phyloP scores from a whole-genome alignment of 2,797 vertebrate species.

The Alfaro cultratus region DNA sequence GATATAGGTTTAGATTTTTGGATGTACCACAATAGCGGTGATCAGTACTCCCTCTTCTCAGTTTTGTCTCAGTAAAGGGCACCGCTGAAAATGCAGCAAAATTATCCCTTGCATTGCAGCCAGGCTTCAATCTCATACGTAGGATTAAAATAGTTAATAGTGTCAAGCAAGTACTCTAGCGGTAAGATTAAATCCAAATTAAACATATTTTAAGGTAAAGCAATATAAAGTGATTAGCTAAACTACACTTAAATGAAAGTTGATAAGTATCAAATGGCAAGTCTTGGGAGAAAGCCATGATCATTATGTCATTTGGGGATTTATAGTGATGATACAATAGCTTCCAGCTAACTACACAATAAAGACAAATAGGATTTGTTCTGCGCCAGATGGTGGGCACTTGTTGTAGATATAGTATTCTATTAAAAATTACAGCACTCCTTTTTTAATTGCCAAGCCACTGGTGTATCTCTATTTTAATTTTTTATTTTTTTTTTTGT shows the following conservation, averaged over 20 bases:
- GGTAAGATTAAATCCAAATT: conserved; percentile 47
- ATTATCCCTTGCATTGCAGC: not conserved
- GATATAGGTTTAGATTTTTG: not conserved
- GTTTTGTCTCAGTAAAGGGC: conserved; percentile 28
- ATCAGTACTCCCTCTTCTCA: conserved; percentile 7
- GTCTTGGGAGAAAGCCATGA: not conserved
- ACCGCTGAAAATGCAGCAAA: conserved; percentile 1
- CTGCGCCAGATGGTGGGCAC: not conserved
- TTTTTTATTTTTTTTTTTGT: not conserved
- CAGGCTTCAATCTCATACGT: conserved; percentile 26
- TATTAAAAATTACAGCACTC: conserved; percentile 3
- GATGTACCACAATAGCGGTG: not conserved
- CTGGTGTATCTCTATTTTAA: conserved; percentile 1
- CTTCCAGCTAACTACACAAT: not conserved
- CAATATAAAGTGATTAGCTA: conserved; percentile 34
- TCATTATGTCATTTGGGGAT: conserved; percentile 1
- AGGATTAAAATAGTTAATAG: conserved; percentile 55
- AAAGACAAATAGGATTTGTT: not conserved
- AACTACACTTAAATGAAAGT: conserved; percentile 38
- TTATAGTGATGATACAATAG: conserved; percentile 1
- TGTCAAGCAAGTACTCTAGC: conserved; percentile 21
- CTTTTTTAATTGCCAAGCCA: conserved; percentile 3
- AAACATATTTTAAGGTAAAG: conserved; percentile 28
- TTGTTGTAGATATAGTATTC: not conserved
- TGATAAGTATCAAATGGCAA: conserved; percentile 14